These are phyloP conservation scores for Cladorhizidae sp. DNA, from an alignment of 37 sponge, comb jelly and placozoan species.

Conservation along the genomic window DNA sequence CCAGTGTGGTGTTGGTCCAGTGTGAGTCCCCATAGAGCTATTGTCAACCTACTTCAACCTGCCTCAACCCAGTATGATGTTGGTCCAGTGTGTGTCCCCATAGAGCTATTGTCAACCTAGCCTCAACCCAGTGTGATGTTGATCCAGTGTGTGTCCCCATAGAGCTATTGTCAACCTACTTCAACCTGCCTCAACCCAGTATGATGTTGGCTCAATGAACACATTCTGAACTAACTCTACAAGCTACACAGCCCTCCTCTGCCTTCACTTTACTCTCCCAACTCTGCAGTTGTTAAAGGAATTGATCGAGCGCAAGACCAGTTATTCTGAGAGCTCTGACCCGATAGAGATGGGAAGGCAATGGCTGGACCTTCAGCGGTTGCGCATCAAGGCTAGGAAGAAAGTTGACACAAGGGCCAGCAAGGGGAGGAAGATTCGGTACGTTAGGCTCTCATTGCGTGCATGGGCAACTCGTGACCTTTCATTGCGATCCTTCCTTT, in stretches of 20 bases:
- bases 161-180: not conserved
- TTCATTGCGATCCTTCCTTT: too few species aligned
- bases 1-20: too few species aligned
- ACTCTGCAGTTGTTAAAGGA: conserved; percentile 64
- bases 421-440: conserved; percentile 94
- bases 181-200: too few species aligned
- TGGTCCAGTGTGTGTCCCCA: too few species aligned
- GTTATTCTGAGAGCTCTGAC: conserved; percentile 54
- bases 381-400: conserved; percentile 78
- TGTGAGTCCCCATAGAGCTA: too few species aligned
- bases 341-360: conserved; percentile 79
- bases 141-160: too few species aligned
- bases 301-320: conserved; percentile 77
- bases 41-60: too few species aligned
- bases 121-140: too few species aligned
- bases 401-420: conserved; percentile 94
- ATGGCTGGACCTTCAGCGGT: conserved; percentile 81
- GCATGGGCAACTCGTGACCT: too few species aligned
- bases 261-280: not conserved
- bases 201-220: too few species aligned
- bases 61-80: too few species aligned
- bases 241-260: not conserved
- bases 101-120: too few species aligned
- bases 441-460: not conserved
- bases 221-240: not conserved